Base-by-base conservation (phyloP, 2,797 vertebrate species). In the Melopsittacus undulatus region DNA sequence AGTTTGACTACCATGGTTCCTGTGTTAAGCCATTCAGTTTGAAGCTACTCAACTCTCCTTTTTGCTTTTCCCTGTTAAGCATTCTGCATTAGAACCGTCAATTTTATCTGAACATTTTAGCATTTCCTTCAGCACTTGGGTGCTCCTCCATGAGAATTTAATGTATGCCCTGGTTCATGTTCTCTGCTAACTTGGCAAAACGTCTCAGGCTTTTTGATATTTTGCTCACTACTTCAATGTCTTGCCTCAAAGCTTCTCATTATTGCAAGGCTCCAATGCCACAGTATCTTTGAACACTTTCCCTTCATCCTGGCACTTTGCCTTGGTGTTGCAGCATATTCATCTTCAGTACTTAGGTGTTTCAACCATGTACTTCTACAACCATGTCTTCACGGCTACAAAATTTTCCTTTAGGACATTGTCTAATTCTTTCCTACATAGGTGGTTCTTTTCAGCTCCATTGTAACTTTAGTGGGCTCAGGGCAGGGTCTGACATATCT, bases 231-330 rank as follows among this genome's bases (percentile, higher is more conserved):
- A 21, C 63, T 87, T 84, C 73, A 81, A 40, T 68, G 61, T 85
- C 66, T 89, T 72, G 54, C 78, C 76, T 89, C 81, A 90, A 88
- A 96, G 83, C 90, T 62, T 49, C 57, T 66, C 62, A 87, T 87
- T 61, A 52, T 80, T 87, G 83, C 2, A 3, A 63, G 73, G 63
- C 67, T 89, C 83, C 78, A 64, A 2, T 61, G 78, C 56, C 74
- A 84, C 61, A 12, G 26, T 74, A 79, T 40, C 38, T 86, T 52
- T 83, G 70, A 92, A 48, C 59, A 30, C 74, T 63, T 64, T 81
- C 29, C 46, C 69, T 72, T 83, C 70, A 23, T 38, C 46, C 51
- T 92, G 92, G 88, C 86, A 63, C 74, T 70, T 6, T 70, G 92
- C 90, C 92, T 45, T 70, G 26, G 2, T 27, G 59, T 70, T 77